Percentiles rank a stretch among this genome's conserved stretches.
phyloP scores from a whole-genome alignment of 2,888 invertebrate genomes.

The Spilarctia lutea region DNA sequence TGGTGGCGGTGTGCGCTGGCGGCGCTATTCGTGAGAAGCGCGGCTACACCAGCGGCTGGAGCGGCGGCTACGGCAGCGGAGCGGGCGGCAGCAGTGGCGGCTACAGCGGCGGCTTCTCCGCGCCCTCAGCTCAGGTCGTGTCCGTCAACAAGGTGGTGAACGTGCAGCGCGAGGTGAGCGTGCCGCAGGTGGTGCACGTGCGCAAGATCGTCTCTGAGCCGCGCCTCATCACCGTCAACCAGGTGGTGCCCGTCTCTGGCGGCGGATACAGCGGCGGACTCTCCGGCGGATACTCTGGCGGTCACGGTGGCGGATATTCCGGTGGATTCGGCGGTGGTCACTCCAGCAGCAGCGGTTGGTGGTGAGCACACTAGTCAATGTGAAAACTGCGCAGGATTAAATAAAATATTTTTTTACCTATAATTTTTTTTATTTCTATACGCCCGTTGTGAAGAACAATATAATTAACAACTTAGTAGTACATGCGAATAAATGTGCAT shows the following conservation, averaged over 20 bases:
- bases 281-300: constrained; percentile 15
- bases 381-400: not conserved
- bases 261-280: constrained; percentile 17
- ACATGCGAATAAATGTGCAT: too few species aligned
- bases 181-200: constrained; percentile 54
- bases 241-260: constrained; percentile 34
- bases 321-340: constrained; percentile 27
- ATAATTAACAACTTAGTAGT: too few species aligned
- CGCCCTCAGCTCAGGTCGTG: constrained; percentile 20
- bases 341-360: constrained; percentile 23
- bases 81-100: constrained; percentile 15
- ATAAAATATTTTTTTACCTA: not conserved
- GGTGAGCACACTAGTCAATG: constrained; percentile 2
- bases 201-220: constrained; percentile 58
- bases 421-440: too few species aligned
- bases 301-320: constrained; percentile 23
- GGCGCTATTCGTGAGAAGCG: constrained; percentile 48
- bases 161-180: constrained; percentile 47
- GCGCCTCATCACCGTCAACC: constrained; percentile 60
- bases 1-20: constrained; percentile 27
- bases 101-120: constrained; percentile 23
- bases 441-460: too few species aligned
- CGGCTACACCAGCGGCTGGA: constrained; percentile 32
- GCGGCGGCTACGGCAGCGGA: constrained; percentile 9
- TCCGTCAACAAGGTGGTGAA: constrained; percentile 53